phyloP scores from a whole-genome alignment of 2,888 invertebrate genomes.

The Thymelicus lineola region DNA sequence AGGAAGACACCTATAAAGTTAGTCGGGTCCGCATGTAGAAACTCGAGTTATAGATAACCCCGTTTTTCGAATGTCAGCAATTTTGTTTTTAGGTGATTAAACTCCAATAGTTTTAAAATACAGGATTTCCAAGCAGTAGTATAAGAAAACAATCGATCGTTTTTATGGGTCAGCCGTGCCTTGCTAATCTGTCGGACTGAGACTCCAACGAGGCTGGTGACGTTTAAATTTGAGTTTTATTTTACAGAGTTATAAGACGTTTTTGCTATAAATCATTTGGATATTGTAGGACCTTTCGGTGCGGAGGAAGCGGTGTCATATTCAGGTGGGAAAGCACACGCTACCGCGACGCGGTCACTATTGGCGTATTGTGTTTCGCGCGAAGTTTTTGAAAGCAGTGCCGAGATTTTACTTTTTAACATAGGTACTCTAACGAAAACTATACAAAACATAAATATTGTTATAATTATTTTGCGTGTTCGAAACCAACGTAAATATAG shows the following conservation, averaged over 20 bases:
- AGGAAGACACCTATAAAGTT: no score
- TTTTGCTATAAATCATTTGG: constrained; percentile 53
- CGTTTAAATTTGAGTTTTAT: constrained; percentile 70
- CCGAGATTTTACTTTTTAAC: constrained; percentile 57
- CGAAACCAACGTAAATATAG: no score
- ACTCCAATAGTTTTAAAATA: constrained; percentile 62
- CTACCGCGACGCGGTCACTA: constrained; percentile 81
- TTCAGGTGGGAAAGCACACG: constrained; percentile 84
- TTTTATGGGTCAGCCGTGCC: constrained; percentile 83
- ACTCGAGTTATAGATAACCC: no score
- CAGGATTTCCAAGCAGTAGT: constrained; percentile 65
- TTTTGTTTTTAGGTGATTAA: no score
- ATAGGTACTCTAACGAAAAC: no score
- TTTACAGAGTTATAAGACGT: constrained; percentile 55
- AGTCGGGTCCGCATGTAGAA: no score
- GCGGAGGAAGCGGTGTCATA: constrained; percentile 70
- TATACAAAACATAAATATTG: no score
- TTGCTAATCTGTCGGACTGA: constrained; percentile 76
- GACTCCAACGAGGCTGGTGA: constrained; percentile 57
- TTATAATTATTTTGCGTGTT: no score
- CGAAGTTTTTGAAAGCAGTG: constrained; percentile 74
- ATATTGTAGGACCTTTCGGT: constrained; percentile 63
- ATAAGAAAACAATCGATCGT: constrained; percentile 85
- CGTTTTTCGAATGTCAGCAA: no score
- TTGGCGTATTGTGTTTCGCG: constrained; percentile 78